phyloP scores from a whole-genome alignment of 1,140 invertebrate genomes.

The Cherax destructor region DNA sequence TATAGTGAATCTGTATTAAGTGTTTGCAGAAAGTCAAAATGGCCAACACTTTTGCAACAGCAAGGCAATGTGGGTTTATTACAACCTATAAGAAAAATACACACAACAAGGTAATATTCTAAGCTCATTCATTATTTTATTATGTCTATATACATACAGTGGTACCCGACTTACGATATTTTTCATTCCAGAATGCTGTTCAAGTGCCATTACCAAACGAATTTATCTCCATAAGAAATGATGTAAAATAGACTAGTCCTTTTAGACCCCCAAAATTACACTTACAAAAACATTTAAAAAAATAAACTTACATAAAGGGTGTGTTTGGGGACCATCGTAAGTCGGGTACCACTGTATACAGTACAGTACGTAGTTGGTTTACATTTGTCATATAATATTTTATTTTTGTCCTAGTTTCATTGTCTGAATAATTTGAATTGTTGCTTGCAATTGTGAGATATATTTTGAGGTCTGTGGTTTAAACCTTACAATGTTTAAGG shows the following conservation, averaged over 20 bases:
- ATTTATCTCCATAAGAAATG: too few species aligned
- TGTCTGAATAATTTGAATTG: too few species aligned
- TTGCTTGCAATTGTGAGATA: background rate
- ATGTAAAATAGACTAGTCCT: too few species aligned
- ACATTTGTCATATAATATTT: background rate
- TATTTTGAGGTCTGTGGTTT: too few species aligned
- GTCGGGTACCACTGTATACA: background rate
- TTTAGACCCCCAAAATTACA: too few species aligned
- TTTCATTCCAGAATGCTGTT: too few species aligned
- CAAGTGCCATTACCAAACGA: too few species aligned
- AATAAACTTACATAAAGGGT: too few species aligned
- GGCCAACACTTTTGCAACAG: background rate
- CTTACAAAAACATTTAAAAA: too few species aligned
- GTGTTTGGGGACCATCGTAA: too few species aligned
- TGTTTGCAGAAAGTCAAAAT: background rate
- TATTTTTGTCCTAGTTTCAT: background rate
- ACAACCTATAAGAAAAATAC: background rate
- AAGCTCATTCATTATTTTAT: background rate
- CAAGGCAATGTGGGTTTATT: background rate
- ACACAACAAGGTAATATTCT: constrained; percentile 26
- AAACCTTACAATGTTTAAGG: too few species aligned
- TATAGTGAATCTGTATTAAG: background rate
- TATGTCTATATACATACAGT: background rate
- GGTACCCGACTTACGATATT: too few species aligned
- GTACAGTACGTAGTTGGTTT: background rate